A percentile compares a stretch with the other conserved stretches of the same genome.
phyloP scores from a whole-genome alignment of 1,140 invertebrate species.

The Drosophila watanabei region DNA sequence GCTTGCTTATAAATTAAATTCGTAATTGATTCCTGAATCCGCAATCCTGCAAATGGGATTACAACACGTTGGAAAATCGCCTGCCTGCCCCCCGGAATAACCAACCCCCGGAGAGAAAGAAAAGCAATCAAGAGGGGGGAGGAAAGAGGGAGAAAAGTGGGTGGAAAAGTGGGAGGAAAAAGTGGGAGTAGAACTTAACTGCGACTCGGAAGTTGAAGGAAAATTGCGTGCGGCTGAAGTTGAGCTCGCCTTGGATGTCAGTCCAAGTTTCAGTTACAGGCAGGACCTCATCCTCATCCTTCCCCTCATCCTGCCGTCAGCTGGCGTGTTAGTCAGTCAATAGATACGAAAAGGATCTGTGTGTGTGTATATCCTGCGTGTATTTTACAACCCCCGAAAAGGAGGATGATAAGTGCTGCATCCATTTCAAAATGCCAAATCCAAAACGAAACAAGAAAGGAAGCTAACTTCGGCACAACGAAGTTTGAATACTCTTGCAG shows the following conservation, averaged over 20 bases:
- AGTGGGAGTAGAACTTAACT: not conserved
- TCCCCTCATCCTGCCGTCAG: slow-evolving; percentile 46
- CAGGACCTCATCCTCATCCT: not conserved
- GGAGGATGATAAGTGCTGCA: slow-evolving; percentile 45
- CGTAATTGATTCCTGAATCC: slow-evolving; percentile 84
- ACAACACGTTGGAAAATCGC: slow-evolving; percentile 79
- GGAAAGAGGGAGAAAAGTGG: too few relatives aligned
- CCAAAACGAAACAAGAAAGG: too few relatives aligned
- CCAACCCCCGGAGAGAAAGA: slow-evolving; percentile 38
- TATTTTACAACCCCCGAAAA: slow-evolving; percentile 57
- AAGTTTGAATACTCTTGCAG: too few relatives aligned
- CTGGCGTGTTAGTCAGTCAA: slow-evolving; percentile 75
- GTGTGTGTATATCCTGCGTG: slow-evolving; percentile 27
- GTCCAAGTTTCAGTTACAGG: slow-evolving; percentile 46
- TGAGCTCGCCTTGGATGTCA: slow-evolving; percentile 49
- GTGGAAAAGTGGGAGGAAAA: not conserved
- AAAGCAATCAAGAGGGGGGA: slow-evolving; percentile 28
- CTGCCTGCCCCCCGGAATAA: slow-evolving; percentile 35
- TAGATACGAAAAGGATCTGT: slow-evolving; percentile 55
- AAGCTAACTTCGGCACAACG: too few relatives aligned
- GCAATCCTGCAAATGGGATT: slow-evolving; percentile 84
- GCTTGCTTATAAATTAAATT: slow-evolving; percentile 80
- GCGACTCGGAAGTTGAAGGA: slow-evolving; percentile 42
- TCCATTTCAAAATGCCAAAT: too few relatives aligned
- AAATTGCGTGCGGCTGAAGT: slow-evolving; percentile 75